Base-by-base conservation (phyloP, 2,888 invertebrate genomes). In the Conomelus anceps region DNA sequence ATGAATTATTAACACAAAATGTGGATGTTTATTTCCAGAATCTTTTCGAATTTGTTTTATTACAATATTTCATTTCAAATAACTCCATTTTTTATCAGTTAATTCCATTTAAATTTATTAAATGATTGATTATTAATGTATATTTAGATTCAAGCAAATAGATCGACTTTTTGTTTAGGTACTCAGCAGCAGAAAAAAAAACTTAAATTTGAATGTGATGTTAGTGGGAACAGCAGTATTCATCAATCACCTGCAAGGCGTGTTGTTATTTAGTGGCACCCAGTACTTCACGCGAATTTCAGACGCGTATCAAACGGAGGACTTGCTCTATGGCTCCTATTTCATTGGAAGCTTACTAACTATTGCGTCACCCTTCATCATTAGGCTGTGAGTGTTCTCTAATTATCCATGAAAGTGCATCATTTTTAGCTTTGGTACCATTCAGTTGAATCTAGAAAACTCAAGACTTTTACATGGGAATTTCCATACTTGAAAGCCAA, bases 281-380 rank as follows among this genome's bases (percentile, higher is more conserved):
- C 92, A 93, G 84, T 92, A 92, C 88, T 91, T 93, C 84, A 92
- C 92, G 11, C 84, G 87, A 22, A 24, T 87, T 17, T 29, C 89
- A 22, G 92, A 93, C 4, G 92, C 93, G 3, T 92, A 94, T 22
- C 93, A 94, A 0, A 95, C 96, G 0, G 96, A 96, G 91, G 92
- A 94, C 85, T 94, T 95, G 0, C 94, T 97, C 3, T 96, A 94
- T 91, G 93, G 94, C 89, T 94, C 95, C n/a, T 94, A 96, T 23
- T 91, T 93, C 11, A 91, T 93, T 0, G 92, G 94, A 3, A 94
- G 95, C 0, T 22, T 94, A 0, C 22, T 94, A 0, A 93, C 95
- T 0, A 91, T 94, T 0, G 0, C 94, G 0, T 0, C 94, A 20
- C 94, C 95, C 17, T 90, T 92, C 6, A 63, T 91, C 85, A 86